A percentile compares a stretch with the other conserved stretches of the same genome.
Evolutionary conservation across 2,888 invertebrate species (phyloP).

Genomic region (Torymus auratus): DNA sequence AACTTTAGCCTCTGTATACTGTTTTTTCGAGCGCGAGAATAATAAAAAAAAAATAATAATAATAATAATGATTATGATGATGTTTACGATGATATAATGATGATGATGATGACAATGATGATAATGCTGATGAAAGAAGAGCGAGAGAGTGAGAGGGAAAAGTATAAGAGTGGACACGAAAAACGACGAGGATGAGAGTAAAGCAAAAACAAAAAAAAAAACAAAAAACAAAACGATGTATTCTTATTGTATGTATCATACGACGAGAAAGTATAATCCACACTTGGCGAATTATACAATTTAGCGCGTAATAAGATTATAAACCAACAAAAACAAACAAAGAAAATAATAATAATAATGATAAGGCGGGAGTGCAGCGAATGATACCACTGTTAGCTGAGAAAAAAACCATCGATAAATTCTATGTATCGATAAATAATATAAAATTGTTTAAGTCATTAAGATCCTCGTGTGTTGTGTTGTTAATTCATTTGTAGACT

Average conservation of each 20-base stretch:
- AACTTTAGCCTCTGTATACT: conserved; percentile 43
- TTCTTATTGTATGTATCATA: conserved; percentile 62
- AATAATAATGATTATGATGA: neutral
- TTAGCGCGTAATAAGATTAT: conserved; percentile 58
- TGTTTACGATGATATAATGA: neutral
- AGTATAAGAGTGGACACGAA: neutral
- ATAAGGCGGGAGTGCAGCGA: conserved; percentile 34
- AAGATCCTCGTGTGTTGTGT: conserved; percentile 17
- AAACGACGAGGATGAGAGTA: conserved; percentile 54
- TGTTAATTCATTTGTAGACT: neutral
- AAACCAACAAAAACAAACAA: conserved; percentile 55
- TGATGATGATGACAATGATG: neutral
- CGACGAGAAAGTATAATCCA: conserved; percentile 45
- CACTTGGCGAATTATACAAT: conserved; percentile 51
- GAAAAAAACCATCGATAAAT: conserved; percentile 67
- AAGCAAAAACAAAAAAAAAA: conserved; percentile 33
- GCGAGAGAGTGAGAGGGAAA: conserved; percentile 12
- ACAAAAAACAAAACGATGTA: conserved; percentile 51
- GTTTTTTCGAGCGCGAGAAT: conserved; percentile 52
- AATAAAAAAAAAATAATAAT: conserved; percentile 9
- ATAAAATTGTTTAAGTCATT: conserved; percentile 69
- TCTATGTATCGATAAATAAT: conserved; percentile 74
- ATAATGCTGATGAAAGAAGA: neutral
- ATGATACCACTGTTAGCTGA: conserved; percentile 66
- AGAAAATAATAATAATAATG: conserved; percentile 23